Conservation (phyloP, 2,797 vertebrate species). For the Phoebastria nigripes region DNA sequence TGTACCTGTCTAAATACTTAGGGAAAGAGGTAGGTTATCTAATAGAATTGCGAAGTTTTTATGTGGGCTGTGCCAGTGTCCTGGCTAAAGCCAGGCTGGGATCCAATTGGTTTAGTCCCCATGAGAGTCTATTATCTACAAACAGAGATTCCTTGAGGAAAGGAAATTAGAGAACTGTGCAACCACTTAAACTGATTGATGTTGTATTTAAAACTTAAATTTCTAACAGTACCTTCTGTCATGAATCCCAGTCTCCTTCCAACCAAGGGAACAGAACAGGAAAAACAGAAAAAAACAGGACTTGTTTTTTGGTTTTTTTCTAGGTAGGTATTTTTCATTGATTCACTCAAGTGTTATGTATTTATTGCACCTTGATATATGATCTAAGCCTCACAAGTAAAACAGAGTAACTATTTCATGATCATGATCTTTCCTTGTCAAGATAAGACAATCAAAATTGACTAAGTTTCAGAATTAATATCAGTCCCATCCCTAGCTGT, state of each 20-base stretch:
- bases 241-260: neutral
- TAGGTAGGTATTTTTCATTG: neutral
- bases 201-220: neutral
- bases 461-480: conserved; percentile 12
- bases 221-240: neutral
- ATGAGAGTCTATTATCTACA: neutral
- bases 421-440: neutral
- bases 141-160: neutral
- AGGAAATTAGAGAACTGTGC: neutral
- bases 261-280: neutral
- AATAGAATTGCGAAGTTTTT: neutral
- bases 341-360: neutral
- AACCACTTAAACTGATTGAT: neutral
- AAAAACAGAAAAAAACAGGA: neutral
- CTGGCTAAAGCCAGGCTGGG: neutral
- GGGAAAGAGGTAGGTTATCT: neutral
- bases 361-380: neutral
- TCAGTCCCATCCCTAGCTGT: neutral
- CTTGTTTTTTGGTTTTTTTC: neutral
- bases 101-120: neutral
- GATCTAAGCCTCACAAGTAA: neutral
- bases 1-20: neutral
- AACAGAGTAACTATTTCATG: neutral
- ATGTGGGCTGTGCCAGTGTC: neutral
- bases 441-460: neutral